Base-by-base conservation (phyloP, 1,140 invertebrate species). In the Papilio helenus region DNA sequence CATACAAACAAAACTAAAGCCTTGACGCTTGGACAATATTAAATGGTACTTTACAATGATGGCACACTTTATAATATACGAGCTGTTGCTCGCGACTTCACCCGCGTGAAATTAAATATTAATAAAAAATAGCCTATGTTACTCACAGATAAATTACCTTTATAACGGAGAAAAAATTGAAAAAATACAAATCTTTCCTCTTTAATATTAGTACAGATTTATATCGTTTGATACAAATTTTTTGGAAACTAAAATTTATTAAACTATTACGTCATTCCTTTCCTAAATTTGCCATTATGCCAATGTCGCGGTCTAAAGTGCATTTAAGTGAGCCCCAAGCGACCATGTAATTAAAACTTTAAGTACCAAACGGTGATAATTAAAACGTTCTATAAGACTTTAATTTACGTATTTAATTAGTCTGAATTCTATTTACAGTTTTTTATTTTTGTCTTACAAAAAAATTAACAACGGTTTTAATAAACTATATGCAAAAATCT, bases 321-420 rank as follows among this genome's bases (percentile, higher is more conserved):
- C 72, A 16, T 49, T 73, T 73, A 49, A 73, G 46, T 44, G 72
- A 14, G 39, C 20, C 34, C 72, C 34, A 49, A 73, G 72, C 2
- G 42, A 73, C 46, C 42, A 46, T 16, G 20, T 23, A 49, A 49
- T 73, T 49, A 49, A 49, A 44, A 73, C 42, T n/a, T 39, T 46
- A 46, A 73, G 72, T 44, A 73, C n/a, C 18, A 20, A n/a, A 44
- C n/a, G 39, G 39, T 39, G 71, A 12, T 20, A 73, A 73, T 73
- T 73, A 20, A 46, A 58, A 58, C 9, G 55, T 61, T 61, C 5
- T n/a, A 7, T 51, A 18, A 51, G 49, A 51, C 18, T 51, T 51
- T 14, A n/a, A 55, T 55, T 18, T 61, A 23, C 12, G 20, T 23
- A 61, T 61, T 61, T 61, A 10, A 61, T 20, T 55, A 55, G 7